Evolutionary conservation across 1,140 invertebrate species (phyloP).

Genomic region (Zophobas atratus): DNA sequence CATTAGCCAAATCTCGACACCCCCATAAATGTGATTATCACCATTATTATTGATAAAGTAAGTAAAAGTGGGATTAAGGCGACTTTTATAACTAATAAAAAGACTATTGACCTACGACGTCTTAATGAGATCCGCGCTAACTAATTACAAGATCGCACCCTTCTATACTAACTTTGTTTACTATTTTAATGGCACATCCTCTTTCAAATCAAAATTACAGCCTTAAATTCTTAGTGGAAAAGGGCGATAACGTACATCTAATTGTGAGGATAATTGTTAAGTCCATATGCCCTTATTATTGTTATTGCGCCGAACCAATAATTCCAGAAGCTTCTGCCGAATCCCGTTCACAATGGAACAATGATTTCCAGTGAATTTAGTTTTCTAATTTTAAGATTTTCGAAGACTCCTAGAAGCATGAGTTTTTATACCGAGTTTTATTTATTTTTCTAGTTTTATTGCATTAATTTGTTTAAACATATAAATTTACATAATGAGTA

Average conservation of each 20-base stretch:
- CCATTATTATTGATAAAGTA: neutral
- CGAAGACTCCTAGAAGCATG: too few species aligned
- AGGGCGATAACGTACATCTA: constrained; percentile 6
- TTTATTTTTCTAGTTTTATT: too few species aligned
- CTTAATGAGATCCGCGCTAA: constrained; percentile 3
- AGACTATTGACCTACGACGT: constrained; percentile 4
- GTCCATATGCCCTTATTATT: constrained; percentile 45
- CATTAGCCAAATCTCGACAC: too few species aligned
- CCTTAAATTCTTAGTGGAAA: neutral
- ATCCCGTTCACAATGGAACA: constrained; percentile 5
- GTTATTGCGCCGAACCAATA: constrained; percentile 33
- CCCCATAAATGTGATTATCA: too few species aligned
- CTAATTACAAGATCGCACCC: constrained; percentile 14
- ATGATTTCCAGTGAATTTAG: neutral
- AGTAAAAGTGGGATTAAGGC: neutral
- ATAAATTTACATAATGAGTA: too few species aligned
- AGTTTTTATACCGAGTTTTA: too few species aligned
- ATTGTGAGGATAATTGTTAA: constrained; percentile 39
- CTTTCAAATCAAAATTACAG: constrained; percentile 13
- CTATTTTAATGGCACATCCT: neutral
- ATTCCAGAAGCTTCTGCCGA: constrained; percentile 28
- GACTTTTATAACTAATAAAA: constrained; percentile 5
- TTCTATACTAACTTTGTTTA: neutral
- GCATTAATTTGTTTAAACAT: too few species aligned
- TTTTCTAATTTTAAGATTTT: too few species aligned